These are phyloP conservation scores for Hermaeophaga mercurialis DNA, from an alignment of 2,888 invertebrate species.

Conservation along the genomic window DNA sequence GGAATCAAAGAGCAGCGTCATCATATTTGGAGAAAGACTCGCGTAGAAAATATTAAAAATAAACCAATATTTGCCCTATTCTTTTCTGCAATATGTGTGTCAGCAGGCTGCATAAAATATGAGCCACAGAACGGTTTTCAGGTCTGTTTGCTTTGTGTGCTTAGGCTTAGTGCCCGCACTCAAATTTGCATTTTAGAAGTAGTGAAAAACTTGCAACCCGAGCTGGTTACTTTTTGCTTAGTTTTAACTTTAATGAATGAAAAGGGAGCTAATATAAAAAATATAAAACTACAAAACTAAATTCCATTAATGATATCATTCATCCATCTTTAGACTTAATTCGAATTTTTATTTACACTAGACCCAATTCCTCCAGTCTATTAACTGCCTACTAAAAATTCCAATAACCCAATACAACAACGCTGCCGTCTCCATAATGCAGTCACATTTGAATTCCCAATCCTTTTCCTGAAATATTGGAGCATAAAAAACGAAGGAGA, in stretches of 20 bases:
- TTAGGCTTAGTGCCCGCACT: constrained; percentile 20
- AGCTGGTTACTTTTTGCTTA: no score
- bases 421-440: not conserved
- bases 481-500: constrained; percentile 40
- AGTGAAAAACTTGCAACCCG: no score
- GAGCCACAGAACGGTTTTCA: constrained; percentile 21
- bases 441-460: not conserved
- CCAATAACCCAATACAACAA: not conserved
- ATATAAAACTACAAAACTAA: no score
- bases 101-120: constrained; percentile 30
- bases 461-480: constrained; percentile 28
- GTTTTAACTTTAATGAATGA: no score
- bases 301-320: no score
- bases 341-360: no score
- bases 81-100: constrained; percentile 28
- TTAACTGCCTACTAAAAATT: not conserved
- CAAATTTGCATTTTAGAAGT: constrained; percentile 22
- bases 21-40: constrained; percentile 27
- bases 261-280: no score
- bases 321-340: no score
- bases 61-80: constrained; percentile 31
- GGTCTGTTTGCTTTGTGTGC: constrained; percentile 19
- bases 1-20: constrained; percentile 12
- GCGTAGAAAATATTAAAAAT: constrained; percentile 28
- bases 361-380: not conserved